Conservation (phyloP, 1,140 invertebrate species). For the Portunus trituberculatus region DNA sequence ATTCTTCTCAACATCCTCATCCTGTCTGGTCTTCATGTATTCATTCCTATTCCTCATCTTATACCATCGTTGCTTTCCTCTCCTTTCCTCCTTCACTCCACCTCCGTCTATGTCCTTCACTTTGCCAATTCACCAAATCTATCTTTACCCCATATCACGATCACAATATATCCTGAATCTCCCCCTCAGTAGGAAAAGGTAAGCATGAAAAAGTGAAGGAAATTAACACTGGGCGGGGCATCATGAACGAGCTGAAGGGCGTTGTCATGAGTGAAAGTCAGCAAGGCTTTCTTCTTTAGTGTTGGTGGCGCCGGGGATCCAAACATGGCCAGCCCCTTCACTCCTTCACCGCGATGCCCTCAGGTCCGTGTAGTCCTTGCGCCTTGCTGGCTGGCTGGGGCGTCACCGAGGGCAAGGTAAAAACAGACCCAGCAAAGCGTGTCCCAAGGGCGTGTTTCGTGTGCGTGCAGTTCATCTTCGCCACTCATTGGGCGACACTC, state of each 20-base stretch:
- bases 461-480: background rate
- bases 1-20: background rate
- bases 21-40: background rate
- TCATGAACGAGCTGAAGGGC: too few species aligned
- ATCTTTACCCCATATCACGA: background rate
- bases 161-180: too few species aligned
- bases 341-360: background rate
- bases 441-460: background rate
- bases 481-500: background rate
- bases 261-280: background rate
- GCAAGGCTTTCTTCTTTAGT: background rate
- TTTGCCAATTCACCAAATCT: background rate
- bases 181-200: too few species aligned
- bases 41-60: background rate
- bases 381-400: too few species aligned
- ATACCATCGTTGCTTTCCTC: background rate
- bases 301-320: background rate
- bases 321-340: background rate
- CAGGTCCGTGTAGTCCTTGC: background rate
- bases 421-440: background rate
- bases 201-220: too few species aligned
- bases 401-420: background rate
- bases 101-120: background rate
- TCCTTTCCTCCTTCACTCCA: background rate
- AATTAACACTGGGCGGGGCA: too few species aligned